Base-by-base conservation (phyloP, 1,140 invertebrate genomes). In the Psix sp. region DNA sequence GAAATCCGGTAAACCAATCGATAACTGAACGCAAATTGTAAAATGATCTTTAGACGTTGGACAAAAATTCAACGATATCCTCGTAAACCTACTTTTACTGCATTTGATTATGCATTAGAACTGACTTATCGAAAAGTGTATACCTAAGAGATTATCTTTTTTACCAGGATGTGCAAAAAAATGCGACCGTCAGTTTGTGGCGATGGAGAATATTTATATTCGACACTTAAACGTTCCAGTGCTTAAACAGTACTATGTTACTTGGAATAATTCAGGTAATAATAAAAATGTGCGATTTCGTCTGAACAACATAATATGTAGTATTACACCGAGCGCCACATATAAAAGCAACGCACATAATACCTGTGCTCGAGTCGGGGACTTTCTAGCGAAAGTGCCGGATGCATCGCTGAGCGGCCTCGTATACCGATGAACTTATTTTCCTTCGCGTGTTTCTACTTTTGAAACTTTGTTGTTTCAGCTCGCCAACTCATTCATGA, bases 381-480 rank as follows among this genome's bases (percentile, higher is more conserved):
- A 75, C 72, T 75, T 75, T 75, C 72, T 75, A 75, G 72, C 72
- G 72, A 75, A 75, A 75, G 72, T 75, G 72, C 72, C 72, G 65
- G 72, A 75, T 75, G 60, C 65, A 60, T 56, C 46, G 62, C 14
- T 54, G 52, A 68, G 65, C 60, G 65, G 73, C 66, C 66, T 75
- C 66, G 54, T 75, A 70, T 75, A 66, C 73, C 73, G 66, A 75
- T 75, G 63, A 75, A 75, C 73, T 75, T 75, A 68, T 75, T 75
- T 70, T 38, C 72, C 62, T 48, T 74, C 49, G 67, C 54, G 65
- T 75, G 45, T 75, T 70, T 75, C 72, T 75, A 65, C 65, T 70
- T 72, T 72, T 65, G 59, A 75, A 75, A 75, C 59, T 52, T 35
- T 46, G 45, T 48, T 72, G 36, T 38, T 49, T 56, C 20, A 56